phyloP scores from a whole-genome alignment of 92 coral and sea anemone genomes.

The Metridium senile region DNA sequence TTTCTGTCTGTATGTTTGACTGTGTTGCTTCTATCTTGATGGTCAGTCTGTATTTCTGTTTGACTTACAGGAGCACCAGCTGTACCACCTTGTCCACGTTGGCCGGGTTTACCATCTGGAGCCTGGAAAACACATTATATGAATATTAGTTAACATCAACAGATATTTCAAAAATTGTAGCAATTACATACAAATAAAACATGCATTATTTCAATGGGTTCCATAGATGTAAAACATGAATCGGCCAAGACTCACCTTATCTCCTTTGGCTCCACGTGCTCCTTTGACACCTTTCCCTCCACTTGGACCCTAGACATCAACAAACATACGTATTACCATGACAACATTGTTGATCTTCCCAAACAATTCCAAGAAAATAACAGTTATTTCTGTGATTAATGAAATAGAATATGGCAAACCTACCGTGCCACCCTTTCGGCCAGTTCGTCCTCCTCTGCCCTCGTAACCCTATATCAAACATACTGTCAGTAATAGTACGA shows the following conservation, averaged over 20 bases:
- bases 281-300: slow-evolving; percentile 43
- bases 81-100: slow-evolving; percentile 11
- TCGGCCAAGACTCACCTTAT: slow-evolving; percentile 29
- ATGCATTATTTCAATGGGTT: too few species aligned
- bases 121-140: slow-evolving; percentile 41
- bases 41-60: too few species aligned
- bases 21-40: too few species aligned
- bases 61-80: slow-evolving; percentile 43
- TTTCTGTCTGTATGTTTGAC: too few species aligned
- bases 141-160: too few species aligned
- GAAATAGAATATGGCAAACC: slow-evolving; percentile 13
- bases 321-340: background rate
- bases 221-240: too few species aligned
- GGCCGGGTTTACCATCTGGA: slow-evolving; percentile 36
- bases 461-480: slow-evolving; percentile 20
- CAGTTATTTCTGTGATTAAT: too few species aligned
- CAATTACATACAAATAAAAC: too few species aligned
- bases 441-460: slow-evolving; percentile 38
- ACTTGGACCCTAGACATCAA: background rate
- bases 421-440: slow-evolving; percentile 49
- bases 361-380: too few species aligned
- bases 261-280: slow-evolving; percentile 56
- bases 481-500: background rate
- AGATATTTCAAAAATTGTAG: too few species aligned
- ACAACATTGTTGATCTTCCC: background rate